Evolutionary conservation across 2,113 vertebrate genomes (phyloP), one percentile per base, ranked within the genome.

Genomic region (Perognathus longimembris): DNA sequence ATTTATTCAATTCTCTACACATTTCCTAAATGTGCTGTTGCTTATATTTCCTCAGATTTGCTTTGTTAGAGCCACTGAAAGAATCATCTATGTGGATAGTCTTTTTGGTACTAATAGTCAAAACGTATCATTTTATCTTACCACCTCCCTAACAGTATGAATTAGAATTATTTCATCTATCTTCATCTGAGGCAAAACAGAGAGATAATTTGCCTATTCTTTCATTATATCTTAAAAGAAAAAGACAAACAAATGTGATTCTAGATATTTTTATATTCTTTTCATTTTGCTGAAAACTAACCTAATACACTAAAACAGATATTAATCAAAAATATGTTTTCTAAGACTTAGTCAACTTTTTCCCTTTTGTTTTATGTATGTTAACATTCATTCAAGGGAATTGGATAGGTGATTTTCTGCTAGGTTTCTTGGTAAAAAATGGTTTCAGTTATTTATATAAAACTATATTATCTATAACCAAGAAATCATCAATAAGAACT

Each of bases 261-360:
- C n/a, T 63, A 75, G 3, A 90, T 69, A 22, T 6, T 93, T 34
- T 61, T 59, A 36, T 69, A 82, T 93, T 88, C 74, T 66, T 70
- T 38, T 70, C 36, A 83, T 86, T 85, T 80, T 91, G 38, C 34
- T 83, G 17, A 85, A 80, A 82, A 34, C 42, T 30, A 8, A 76
- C 17, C 18, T 57, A 30, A 54, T 76, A 85, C 67, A 85, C 38
- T 34, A 88, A 93, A 90, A 4, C 28, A 82, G 6, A 17, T 40
- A 36, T 70, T 69, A 78, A 90, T 76, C 84, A 89, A 86, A 90
- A 54, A 4, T n/a, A 84, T 76, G n/a, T 82, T 89, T 57, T 12
- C 32, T 70, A 95, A 89, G 20, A 75, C 54, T 17, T 20, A 6
- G 64, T n/a, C 12, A 66, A 38, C n/a, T n/a, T 20, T 77, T 66